A percentile compares a stretch with the other conserved stretches of the same genome.
Conservation (phyloP, 2,113 vertebrate species). For the Scomber japonicus region DNA sequence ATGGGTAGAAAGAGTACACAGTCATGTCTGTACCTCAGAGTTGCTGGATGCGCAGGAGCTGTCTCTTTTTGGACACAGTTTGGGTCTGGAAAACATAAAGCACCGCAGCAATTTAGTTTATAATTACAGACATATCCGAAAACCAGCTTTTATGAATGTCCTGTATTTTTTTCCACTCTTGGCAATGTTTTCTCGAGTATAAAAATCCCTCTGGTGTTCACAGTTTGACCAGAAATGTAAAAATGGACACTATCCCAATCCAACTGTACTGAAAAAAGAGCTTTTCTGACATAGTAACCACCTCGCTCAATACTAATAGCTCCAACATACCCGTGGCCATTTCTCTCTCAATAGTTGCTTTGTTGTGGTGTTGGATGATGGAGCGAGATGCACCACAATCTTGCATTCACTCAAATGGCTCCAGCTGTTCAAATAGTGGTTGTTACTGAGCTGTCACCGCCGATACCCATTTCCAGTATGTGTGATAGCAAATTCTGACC, state of each 20-base stretch:
- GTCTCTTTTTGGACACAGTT: slow-evolving; percentile 83
- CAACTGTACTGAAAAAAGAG: slow-evolving; percentile 29
- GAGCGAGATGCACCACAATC: slow-evolving; percentile 24
- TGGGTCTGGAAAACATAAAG: slow-evolving; percentile 83
- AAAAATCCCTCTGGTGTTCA: slow-evolving; percentile 42
- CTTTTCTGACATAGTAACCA: slow-evolving; percentile 30
- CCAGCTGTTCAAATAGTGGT: slow-evolving; percentile 15
- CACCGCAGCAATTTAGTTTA: slow-evolving; percentile 55
- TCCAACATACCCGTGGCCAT: slow-evolving; percentile 51
- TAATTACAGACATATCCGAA: slow-evolving; percentile 52
- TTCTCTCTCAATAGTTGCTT: slow-evolving; percentile 34
- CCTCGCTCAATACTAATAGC: slow-evolving; percentile 33
- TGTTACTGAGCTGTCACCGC: slow-evolving; percentile 19
- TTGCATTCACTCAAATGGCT: slow-evolving; percentile 39
- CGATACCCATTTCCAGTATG: background rate
- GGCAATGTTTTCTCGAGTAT: slow-evolving; percentile 21
- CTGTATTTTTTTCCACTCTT: slow-evolving; percentile 13
- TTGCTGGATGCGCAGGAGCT: slow-evolving; percentile 78
- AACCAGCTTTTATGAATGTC: slow-evolving; percentile 37
- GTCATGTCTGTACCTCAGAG: slow-evolving; percentile 81
- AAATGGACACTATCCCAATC: slow-evolving; percentile 45
- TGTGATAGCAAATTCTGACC: background rate
- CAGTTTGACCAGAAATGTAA: slow-evolving; percentile 44
- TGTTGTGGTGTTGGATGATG: slow-evolving; percentile 53
- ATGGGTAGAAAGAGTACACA: background rate